A percentile compares a stretch with the other conserved stretches of the same genome.
phyloP scores from a whole-genome alignment of 2,888 invertebrate species.

The Panopea generosa region DNA sequence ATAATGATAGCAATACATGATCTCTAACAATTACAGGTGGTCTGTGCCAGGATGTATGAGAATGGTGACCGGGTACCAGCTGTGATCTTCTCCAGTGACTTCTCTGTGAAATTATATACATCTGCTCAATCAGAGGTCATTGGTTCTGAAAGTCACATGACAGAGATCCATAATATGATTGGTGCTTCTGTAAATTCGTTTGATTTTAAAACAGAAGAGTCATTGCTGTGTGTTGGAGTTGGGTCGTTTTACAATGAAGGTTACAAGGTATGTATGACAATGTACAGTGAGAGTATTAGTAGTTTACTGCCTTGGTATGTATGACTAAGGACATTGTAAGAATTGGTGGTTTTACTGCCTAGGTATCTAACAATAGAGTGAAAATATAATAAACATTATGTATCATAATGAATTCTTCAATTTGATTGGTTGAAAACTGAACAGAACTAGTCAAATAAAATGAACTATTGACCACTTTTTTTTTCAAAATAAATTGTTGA shows the following conservation, averaged over 20 bases:
- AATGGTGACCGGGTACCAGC: slow-evolving; percentile 28
- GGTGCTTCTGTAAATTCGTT: slow-evolving; percentile 70
- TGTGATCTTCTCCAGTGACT: slow-evolving; percentile 60
- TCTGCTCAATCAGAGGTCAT: slow-evolving; percentile 30
- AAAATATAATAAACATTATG: no score
- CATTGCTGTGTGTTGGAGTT: slow-evolving; percentile 71
- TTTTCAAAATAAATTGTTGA: no score
- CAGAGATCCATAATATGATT: slow-evolving; percentile 74
- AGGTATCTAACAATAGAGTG: no score
- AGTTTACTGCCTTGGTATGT: no score
- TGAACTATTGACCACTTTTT: no score
- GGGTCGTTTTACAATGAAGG: slow-evolving; percentile 62
- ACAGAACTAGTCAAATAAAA: no score
- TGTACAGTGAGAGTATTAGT: no score
- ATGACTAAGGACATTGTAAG: no score
- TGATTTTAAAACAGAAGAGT: slow-evolving; percentile 60
- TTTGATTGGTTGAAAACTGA: no score
- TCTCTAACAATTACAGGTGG: slow-evolving; percentile 68
- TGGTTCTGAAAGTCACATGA: slow-evolving; percentile 26
- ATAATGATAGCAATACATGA: no score
- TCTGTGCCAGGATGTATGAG: slow-evolving; percentile 54
- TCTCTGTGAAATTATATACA: slow-evolving; percentile 58
- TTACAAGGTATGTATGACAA: slow-evolving; percentile 58
- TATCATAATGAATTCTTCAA: no score
- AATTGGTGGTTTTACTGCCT: no score